A percentile compares a stretch with the other conserved stretches of the same genome.
phyloP scores from a whole-genome alignment of 53 echinoderm and acorn worm species.

The Henricia sp. region DNA sequence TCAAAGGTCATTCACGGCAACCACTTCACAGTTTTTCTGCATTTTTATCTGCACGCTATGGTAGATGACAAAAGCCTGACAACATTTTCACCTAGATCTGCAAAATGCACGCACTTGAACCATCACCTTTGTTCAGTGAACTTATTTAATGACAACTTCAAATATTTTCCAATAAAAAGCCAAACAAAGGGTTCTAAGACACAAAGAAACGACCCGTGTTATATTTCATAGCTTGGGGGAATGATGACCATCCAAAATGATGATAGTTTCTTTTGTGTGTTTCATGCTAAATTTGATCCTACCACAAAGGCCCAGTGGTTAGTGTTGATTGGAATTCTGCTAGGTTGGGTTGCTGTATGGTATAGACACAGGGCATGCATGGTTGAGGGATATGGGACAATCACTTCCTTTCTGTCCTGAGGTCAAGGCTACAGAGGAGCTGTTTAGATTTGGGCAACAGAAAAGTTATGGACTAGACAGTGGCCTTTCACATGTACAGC shows the following conservation, averaged over 20 bases:
- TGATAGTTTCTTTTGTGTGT: constrained; percentile 3
- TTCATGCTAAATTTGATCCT: constrained; percentile 35
- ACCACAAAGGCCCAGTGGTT: constrained; percentile 11
- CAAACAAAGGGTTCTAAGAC: background rate
- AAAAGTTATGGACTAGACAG: too few species aligned
- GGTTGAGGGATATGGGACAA: constrained; percentile 2
- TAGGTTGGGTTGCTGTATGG: background rate
- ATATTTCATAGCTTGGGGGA: background rate
- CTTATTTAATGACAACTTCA: background rate
- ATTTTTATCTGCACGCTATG: too few species aligned
- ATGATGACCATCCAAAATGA: background rate
- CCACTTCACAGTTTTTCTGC: too few species aligned
- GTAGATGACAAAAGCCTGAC: too few species aligned
- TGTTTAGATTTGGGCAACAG: too few species aligned
- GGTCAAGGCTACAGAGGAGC: too few species aligned
- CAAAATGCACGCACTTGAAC: background rate
- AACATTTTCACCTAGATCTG: too few species aligned
- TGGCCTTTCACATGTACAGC: too few species aligned
- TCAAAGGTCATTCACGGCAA: background rate
- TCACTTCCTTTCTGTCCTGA: constrained; percentile 41
- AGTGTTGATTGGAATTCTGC: background rate
- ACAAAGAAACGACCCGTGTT: background rate
- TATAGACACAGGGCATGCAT: background rate
- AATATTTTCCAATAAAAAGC: background rate
- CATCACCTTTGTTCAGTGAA: constrained; percentile 24